A percentile compares a stretch with the other conserved stretches of the same genome.
Conservation (phyloP, 2,797 vertebrate genomes). For the Mionectes olivaceus region DNA sequence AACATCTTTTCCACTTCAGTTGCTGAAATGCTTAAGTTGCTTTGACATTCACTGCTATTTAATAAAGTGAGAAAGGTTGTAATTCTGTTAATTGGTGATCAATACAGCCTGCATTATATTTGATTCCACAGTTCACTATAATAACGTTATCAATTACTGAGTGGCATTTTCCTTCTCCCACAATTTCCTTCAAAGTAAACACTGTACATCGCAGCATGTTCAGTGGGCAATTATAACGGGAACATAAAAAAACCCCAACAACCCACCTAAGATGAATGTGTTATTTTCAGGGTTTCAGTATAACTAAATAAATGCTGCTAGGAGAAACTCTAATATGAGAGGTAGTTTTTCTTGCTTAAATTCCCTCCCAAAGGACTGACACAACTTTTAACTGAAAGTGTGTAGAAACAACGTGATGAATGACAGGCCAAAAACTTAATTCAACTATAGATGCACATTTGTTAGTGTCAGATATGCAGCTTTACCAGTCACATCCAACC, state of each 20-base stretch:
- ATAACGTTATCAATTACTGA: not conserved
- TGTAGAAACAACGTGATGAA: not conserved
- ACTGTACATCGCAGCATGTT: not conserved
- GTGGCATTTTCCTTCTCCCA: not conserved
- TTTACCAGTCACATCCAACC: slow-evolving; percentile 5
- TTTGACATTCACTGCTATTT: not conserved
- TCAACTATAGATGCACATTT: not conserved
- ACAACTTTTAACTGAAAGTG: not conserved
- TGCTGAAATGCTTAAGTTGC: not conserved
- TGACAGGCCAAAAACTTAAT: slow-evolving; percentile 1
- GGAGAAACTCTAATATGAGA: not conserved
- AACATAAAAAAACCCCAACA: not conserved
- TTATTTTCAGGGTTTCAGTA: not conserved
- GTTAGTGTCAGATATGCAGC: not conserved
- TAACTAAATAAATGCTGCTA: not conserved
- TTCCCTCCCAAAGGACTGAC: not conserved
- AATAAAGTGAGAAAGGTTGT: not conserved
- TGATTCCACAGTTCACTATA: not conserved
- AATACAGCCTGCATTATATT: not conserved
- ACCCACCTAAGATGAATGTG: not conserved
- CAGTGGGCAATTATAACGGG: not conserved
- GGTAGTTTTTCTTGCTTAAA: not conserved
- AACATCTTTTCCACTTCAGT: not conserved
- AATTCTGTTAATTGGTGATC: not conserved
- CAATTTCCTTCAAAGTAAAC: not conserved